Conservation (phyloP, 1,140 invertebrate species). For the Hypsibius dujardini region DNA sequence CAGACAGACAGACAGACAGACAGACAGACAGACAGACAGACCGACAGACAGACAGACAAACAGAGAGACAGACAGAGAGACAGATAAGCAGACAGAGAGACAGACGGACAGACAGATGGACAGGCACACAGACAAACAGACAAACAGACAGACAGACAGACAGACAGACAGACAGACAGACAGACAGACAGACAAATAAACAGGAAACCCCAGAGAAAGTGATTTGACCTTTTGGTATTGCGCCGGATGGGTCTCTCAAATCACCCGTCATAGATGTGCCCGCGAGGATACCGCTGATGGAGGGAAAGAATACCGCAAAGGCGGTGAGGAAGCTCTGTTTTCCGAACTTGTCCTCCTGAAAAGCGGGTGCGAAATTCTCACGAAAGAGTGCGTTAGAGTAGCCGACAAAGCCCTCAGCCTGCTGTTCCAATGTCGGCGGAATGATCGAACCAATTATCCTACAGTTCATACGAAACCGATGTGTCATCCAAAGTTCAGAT, state of each 20-base stretch:
- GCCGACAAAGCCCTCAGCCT: slow-evolving; percentile 32
- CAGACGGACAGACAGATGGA: background rate
- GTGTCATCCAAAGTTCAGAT: slow-evolving; percentile 3
- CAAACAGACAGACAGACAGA: background rate
- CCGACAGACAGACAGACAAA: background rate
- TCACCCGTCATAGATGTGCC: slow-evolving; percentile 76
- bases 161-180: no score
- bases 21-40: no score
- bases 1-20: no score
- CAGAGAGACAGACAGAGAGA: background rate
- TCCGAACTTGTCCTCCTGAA: slow-evolving; percentile 45
- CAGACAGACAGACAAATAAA: background rate
- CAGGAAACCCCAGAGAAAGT: background rate
- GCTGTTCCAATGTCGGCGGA: slow-evolving; percentile 30
- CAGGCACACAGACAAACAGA: no score
- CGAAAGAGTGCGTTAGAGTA: slow-evolving; percentile 31
- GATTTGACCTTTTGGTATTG: slow-evolving; percentile 57
- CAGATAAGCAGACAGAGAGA: background rate
- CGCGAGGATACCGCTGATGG: slow-evolving; percentile 71
- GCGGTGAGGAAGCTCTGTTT: slow-evolving; percentile 72
- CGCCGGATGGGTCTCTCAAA: slow-evolving; percentile 62
- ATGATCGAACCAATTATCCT: slow-evolving; percentile 49
- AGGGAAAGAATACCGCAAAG: slow-evolving; percentile 89
- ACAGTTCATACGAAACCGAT: slow-evolving; percentile 45
- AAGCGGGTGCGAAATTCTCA: slow-evolving; percentile 57